Percentiles rank a stretch among this genome's conserved stretches.
These are phyloP conservation scores for Mellivora capensis DNA, from an alignment of 2,113 vertebrate species.

Conservation along the genomic window DNA sequence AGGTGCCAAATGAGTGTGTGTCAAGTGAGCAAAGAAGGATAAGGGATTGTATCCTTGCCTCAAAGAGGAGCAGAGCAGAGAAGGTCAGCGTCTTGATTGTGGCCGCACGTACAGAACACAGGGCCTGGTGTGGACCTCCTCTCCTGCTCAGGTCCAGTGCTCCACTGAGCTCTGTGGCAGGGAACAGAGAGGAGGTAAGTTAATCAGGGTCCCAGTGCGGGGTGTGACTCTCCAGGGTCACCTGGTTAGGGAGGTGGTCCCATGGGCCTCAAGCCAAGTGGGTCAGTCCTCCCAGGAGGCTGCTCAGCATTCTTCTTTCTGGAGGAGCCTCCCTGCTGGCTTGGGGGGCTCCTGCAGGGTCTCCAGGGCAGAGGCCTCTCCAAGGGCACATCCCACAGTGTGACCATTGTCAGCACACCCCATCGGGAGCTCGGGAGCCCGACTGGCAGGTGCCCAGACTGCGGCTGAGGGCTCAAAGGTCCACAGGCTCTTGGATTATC, in stretches of 20 bases:
- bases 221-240: not conserved
- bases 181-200: not conserved
- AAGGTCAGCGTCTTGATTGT: too few species aligned
- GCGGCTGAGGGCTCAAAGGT: not conserved
- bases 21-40: not conserved
- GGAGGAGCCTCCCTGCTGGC: not conserved
- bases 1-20: not conserved
- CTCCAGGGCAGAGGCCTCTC: not conserved
- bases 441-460: not conserved
- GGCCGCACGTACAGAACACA: fast-evolving
- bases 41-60: not conserved
- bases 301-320: fast-evolving
- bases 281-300: fast-evolving
- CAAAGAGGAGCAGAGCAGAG: not conserved
- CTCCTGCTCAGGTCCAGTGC: not conserved
- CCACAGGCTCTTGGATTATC: not conserved
- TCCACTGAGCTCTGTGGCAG: not conserved
- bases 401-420: not conserved
- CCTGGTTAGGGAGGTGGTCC: not conserved
- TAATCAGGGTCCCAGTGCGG: too few species aligned
- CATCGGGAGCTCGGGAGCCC: fast-evolving
- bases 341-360: not conserved
- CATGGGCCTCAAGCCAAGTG: not conserved
- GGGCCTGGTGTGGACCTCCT: not conserved
- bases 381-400: fast-evolving